Evolutionary conservation across 2,113 vertebrate genomes (phyloP), one percentile per base, ranked within the genome.

Genomic region (Indicator indicator): DNA sequence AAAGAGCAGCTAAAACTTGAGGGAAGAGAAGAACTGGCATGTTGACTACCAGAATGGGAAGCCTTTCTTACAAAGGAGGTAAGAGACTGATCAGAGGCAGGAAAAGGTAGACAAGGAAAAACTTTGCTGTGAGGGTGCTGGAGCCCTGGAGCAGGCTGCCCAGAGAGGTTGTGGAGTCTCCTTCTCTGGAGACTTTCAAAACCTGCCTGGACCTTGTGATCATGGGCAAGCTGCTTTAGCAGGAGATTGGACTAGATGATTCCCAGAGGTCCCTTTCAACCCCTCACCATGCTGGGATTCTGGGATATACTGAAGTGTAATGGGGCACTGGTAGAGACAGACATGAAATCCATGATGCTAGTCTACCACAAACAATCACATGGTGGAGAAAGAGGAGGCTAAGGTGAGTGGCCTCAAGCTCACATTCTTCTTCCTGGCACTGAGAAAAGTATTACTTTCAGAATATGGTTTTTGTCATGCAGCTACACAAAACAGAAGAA

Each of bases 401-500:
- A 24, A 48, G 5, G 19, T 20, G 50, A 50, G 79, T 36, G 46
- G 64, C 27, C 36, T 70, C 86, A 52, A 44, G 60, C 46, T 60
- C 28, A 67, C 52, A 62, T 27, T 27, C 65, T 63, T 59, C 70
- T 71, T 89, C 83, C 63, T 32, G 64, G 64, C 52, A 60, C 3
- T 40, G 69, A 94, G 75, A 26, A 90, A 92, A 90, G 63, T 23
- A 86, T 6, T 30, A 3, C 62, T 78, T 94, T 55, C 50, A 88
- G 69, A 54, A 79, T 28, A 86, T 0, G 50, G 58, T 12, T 95
- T 95, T 95, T 72, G 76, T 86, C 85, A 94, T 89, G 90, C 89
- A 96, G 75, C 63, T 77, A 88, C 21, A 83, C 23, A 78, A 91
- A 67, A 90, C 78, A 84, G 85, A 96, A 93, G 33, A 75, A 95